These are phyloP conservation scores for Dolichotis patagonum DNA, from an alignment of 2,113 vertebrate species.

Conservation along the genomic window DNA sequence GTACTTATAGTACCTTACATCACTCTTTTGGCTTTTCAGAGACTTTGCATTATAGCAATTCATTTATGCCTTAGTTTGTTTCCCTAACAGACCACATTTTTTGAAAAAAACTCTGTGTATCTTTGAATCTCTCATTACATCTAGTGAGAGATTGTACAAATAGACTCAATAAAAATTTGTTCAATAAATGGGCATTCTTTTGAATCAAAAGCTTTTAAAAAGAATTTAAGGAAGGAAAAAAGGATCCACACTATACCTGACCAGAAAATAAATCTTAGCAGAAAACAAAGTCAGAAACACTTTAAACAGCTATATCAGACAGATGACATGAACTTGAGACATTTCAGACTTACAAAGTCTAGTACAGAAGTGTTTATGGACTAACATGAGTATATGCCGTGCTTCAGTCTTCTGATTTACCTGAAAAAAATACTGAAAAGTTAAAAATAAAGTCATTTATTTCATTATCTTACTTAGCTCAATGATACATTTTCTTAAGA, in stretches of 20 bases:
- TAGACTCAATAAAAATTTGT: conserved; percentile 8
- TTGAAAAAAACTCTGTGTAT: conserved; percentile 41
- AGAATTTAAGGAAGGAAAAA: conserved; percentile 51
- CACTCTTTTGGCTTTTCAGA: not conserved
- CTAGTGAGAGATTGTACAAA: not conserved
- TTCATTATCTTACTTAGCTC: conserved; percentile 67
- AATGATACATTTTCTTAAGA: conserved; percentile 56
- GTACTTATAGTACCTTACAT: not conserved
- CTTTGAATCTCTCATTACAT: not conserved
- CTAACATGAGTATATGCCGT: conserved; percentile 90
- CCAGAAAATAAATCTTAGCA: conserved; percentile 65
- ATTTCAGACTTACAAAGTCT: conserved; percentile 92
- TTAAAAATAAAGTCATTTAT: conserved; percentile 64
- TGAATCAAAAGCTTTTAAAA: conserved; percentile 50
- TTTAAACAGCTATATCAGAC: conserved; percentile 53
- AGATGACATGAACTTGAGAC: conserved; percentile 56
- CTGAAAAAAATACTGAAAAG: conserved; percentile 86
- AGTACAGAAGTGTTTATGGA: conserved; percentile 92
- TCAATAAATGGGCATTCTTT: conserved; percentile 41
- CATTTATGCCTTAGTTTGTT: conserved; percentile 21
- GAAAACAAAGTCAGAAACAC: conserved; percentile 64
- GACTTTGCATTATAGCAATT: not conserved
- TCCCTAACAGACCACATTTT: not conserved
- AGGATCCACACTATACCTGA: conserved; percentile 37
- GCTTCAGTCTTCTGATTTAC: conserved; percentile 92